A percentile compares a stretch with the other conserved stretches of the same genome.
These are phyloP conservation scores for Neoscelio sp. DNA, from an alignment of 2,888 invertebrate species.

Conservation along the genomic window DNA sequence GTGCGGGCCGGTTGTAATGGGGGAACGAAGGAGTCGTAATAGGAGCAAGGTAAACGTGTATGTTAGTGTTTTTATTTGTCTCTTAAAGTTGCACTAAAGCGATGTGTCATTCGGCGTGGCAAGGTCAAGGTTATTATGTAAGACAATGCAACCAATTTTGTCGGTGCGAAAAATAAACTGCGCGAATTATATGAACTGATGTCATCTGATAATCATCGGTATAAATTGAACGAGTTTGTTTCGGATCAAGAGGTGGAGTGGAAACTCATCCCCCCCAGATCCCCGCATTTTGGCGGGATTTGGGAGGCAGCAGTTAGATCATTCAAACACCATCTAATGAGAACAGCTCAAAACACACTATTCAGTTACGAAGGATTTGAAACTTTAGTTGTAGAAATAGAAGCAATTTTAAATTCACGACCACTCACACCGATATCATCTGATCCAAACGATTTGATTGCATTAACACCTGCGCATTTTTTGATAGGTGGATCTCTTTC, in stretches of 20 bases:
- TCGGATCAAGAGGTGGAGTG: slow-evolving; percentile 48
- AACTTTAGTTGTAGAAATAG: slow-evolving; percentile 51
- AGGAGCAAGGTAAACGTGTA: too few species aligned
- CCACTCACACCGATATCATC: slow-evolving; percentile 57
- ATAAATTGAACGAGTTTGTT: too few species aligned
- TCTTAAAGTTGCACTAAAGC: too few species aligned
- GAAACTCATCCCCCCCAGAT: slow-evolving; percentile 70
- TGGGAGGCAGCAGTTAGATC: slow-evolving; percentile 72
- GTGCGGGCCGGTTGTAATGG: too few species aligned
- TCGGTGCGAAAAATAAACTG: too few species aligned
- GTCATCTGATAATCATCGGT: too few species aligned
- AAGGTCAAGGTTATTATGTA: too few species aligned
- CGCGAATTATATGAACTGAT: too few species aligned
- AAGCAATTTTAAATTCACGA: slow-evolving; percentile 60
- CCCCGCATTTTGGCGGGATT: slow-evolving; percentile 72
- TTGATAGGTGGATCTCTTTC: slow-evolving; percentile 50
- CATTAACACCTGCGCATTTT: slow-evolving; percentile 59
- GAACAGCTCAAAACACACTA: slow-evolving; percentile 51
- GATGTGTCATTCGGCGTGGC: too few species aligned
- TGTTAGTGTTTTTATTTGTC: too few species aligned
- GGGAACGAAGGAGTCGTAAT: too few species aligned
- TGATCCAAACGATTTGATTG: slow-evolving; percentile 47
- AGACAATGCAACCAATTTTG: too few species aligned
- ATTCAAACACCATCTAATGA: slow-evolving; percentile 70
- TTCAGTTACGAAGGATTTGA: slow-evolving; percentile 69